Evolutionary conservation across 2,797 vertebrate species (phyloP).

Genomic region (Coilia nasus): DNA sequence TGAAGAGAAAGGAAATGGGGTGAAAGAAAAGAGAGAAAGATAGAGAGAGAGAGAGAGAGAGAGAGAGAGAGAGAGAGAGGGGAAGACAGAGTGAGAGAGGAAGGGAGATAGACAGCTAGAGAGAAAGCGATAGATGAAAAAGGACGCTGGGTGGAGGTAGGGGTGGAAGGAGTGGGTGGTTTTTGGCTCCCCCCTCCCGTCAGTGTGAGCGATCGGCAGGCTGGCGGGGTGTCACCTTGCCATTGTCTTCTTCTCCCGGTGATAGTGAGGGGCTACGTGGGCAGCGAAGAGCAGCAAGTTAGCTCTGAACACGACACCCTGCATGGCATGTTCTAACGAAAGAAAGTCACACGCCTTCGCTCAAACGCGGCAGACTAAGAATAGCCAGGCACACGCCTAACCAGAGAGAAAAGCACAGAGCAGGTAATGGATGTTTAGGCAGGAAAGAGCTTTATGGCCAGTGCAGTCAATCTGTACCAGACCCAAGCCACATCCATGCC

Average conservation of each 20-base stretch:
- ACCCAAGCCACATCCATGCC: neutral
- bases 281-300: conserved; percentile 47
- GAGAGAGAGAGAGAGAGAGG: conserved; percentile 25
- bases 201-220: conserved; percentile 53
- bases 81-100: conserved; percentile 26
- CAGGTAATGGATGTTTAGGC: neutral
- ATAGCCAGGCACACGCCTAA: conserved; percentile 16
- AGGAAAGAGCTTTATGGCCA: neutral
- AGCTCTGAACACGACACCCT: conserved; percentile 15
- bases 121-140: conserved; percentile 57
- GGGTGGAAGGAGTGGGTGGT: conserved; percentile 23
- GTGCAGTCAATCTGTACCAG: no score
- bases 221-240: conserved; percentile 55
- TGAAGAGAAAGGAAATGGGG: conserved; percentile 24
- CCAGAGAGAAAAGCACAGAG: neutral
- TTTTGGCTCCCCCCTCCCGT: conserved; percentile 8
- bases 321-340: neutral
- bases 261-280: conserved; percentile 33
- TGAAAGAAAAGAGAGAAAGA: conserved; percentile 22
- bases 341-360: conserved; percentile 8
- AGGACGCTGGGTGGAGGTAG: conserved; percentile 40
- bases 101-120: conserved; percentile 38
- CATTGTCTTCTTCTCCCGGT: conserved; percentile 44
- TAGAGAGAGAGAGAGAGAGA: conserved; percentile 27
- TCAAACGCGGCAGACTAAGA: neutral